Evolutionary conservation across 2,888 invertebrate species (phyloP).

Genomic region (Pseudanteris insignis): DNA sequence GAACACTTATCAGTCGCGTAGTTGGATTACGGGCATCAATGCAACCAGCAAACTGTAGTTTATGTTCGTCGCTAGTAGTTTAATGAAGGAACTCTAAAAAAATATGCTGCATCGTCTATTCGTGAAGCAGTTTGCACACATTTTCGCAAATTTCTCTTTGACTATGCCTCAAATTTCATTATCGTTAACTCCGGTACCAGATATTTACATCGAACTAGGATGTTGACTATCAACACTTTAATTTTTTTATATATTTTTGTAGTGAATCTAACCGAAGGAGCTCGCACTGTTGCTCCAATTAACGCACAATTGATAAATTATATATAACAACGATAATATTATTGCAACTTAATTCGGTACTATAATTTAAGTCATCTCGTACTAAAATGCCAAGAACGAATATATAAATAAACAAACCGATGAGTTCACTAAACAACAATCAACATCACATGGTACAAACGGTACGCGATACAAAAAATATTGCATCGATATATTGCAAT

Average conservation of each 20-base stretch:
- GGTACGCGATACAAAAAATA: constrained; percentile 18
- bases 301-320: constrained; percentile 3
- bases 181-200: constrained; percentile 25
- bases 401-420: constrained; percentile 4
- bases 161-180: too few relatives aligned
- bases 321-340: too few relatives aligned
- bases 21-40: constrained; percentile 50
- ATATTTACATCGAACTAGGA: constrained; percentile 29
- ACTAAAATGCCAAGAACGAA: too few relatives aligned
- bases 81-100: constrained; percentile 44
- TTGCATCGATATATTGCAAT: constrained; percentile 38
- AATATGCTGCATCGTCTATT: constrained; percentile 33
- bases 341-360: constrained; percentile 40
- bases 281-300: not conserved
- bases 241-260: constrained; percentile 1
- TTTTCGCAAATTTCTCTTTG: constrained; percentile 5
- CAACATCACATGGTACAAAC: constrained; percentile 15
- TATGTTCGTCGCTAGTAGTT: constrained; percentile 45
- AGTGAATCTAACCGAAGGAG: not conserved
- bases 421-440: constrained; percentile 4
- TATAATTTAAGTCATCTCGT: too few relatives aligned
- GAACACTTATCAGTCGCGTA: constrained; percentile 23
- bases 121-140: not conserved
- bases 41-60: constrained; percentile 56
- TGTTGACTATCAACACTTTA: constrained; percentile 7